A percentile compares a stretch with the other conserved stretches of the same genome.
These are phyloP conservation scores for Drosophila kambysellisi DNA, from an alignment of 2,888 invertebrate genomes.

Conservation along the genomic window DNA sequence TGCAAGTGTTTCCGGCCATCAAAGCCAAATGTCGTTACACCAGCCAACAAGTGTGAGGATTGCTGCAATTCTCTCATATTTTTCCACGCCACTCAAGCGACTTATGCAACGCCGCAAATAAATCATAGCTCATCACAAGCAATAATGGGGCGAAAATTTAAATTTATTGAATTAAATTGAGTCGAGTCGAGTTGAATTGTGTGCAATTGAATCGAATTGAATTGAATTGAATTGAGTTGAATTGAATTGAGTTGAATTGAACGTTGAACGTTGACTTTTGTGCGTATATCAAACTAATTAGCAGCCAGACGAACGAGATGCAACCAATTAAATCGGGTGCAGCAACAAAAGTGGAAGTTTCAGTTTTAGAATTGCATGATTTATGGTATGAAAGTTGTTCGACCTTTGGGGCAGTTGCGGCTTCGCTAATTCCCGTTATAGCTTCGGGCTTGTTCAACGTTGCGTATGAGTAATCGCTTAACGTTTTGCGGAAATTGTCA, in stretches of 20 bases:
- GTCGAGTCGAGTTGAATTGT: constrained; percentile 5
- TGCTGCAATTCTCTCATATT: constrained; percentile 31
- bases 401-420: constrained; percentile 49
- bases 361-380: constrained; percentile 61
- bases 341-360: constrained; percentile 7
- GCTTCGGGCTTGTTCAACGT: constrained; percentile 37
- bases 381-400: constrained; percentile 62
- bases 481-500: constrained; percentile 52
- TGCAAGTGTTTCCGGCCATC: constrained; percentile 53
- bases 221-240: constrained; percentile 30
- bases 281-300: constrained; percentile 63
- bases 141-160: constrained; percentile 27
- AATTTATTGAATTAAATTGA: constrained; percentile 39
- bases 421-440: constrained; percentile 24
- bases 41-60: constrained; percentile 17
- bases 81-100: constrained; percentile 34
- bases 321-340: constrained; percentile 50
- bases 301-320: constrained; percentile 17
- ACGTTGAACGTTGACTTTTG: constrained; percentile 48
- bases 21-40: constrained; percentile 18
- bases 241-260: constrained; percentile 31
- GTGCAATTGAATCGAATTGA: constrained; percentile 22
- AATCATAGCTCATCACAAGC: constrained; percentile 34
- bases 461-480: constrained; percentile 61
- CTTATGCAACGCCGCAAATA: constrained; percentile 50